Conservation (phyloP, 2,888 invertebrate genomes). For the Drosophila pseudotalamancana region DNA sequence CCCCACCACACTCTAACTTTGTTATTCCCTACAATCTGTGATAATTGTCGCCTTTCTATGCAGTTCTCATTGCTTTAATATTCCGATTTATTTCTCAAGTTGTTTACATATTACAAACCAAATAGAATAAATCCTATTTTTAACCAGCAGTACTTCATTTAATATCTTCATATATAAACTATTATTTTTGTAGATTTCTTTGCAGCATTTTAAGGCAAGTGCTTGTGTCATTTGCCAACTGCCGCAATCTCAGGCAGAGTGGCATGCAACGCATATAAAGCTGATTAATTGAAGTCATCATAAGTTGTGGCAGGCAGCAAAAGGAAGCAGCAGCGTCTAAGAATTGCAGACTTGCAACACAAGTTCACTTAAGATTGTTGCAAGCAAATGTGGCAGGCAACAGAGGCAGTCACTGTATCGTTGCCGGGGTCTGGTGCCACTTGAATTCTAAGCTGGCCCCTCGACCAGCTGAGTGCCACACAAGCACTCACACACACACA, state of each 20-base stretch:
- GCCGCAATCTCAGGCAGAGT: conserved; percentile 55
- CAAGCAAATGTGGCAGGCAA: conserved; percentile 31
- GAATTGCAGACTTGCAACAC: conserved; percentile 66
- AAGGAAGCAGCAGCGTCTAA: conserved; percentile 33
- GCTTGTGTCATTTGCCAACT: conserved; percentile 1
- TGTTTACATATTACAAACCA: neutral
- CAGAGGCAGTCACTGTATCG: conserved; percentile 57
- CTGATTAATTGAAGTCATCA: conserved; percentile 77
- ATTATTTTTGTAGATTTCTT: conserved; percentile 9
- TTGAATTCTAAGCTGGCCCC: conserved; percentile 49
- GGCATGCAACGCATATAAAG: conserved; percentile 52
- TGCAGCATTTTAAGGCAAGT: conserved; percentile 33
- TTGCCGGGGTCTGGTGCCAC: conserved; percentile 43
- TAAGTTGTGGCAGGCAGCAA: conserved; percentile 54
- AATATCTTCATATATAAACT: neutral
- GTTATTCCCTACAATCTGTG: too few species aligned
- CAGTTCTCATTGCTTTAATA: neutral
- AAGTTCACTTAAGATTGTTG: conserved; percentile 75
- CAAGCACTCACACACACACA: neutral
- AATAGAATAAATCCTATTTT: neutral
- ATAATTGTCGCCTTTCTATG: neutral
- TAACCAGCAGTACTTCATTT: neutral
- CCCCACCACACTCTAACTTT: too few species aligned
- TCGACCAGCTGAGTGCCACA: conserved; percentile 36
- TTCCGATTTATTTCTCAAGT: too few species aligned